These are phyloP conservation scores for Chelonus formosanus DNA, from an alignment of 2,888 invertebrate species.

Conservation along the genomic window DNA sequence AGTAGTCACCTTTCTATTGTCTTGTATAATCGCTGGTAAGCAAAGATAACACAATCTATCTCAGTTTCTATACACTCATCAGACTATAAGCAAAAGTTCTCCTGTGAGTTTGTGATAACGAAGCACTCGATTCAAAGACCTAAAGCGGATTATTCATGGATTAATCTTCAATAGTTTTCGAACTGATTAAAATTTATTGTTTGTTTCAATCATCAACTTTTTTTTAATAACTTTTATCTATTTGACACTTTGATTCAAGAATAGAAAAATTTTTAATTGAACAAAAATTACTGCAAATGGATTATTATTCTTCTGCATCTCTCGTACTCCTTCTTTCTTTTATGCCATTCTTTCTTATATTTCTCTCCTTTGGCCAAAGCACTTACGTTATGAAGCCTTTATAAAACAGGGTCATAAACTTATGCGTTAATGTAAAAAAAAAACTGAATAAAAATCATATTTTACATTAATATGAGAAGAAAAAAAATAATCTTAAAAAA, in stretches of 20 bases:
- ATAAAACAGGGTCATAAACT: too few species aligned
- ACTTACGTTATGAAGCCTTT: too few species aligned
- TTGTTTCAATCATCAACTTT: not conserved
- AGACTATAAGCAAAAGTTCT: conserved; percentile 8
- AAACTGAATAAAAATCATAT: too few species aligned
- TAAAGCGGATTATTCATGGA: conserved; percentile 27
- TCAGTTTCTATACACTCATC: not conserved
- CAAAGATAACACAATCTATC: conserved; percentile 28
- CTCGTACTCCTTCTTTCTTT: conserved; percentile 27
- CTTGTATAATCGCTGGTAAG: conserved; percentile 29
- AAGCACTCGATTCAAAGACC: conserved; percentile 8
- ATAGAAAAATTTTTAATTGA: not conserved
- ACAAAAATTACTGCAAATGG: too few species aligned
- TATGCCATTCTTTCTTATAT: too few species aligned
- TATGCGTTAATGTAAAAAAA: too few species aligned
- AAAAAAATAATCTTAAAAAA: too few species aligned
- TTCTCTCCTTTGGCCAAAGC: too few species aligned
- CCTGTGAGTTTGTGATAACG: conserved; percentile 20
- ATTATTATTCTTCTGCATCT: not conserved
- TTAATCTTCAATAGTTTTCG: conserved; percentile 7
- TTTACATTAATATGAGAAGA: too few species aligned
- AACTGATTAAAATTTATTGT: conserved; percentile 4
- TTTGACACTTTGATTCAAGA: too few species aligned
- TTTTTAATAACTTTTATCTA: not conserved
- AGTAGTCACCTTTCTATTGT: not conserved